phyloP scores from a whole-genome alignment of 2,113 vertebrate genomes.

The Chauna torquata region DNA sequence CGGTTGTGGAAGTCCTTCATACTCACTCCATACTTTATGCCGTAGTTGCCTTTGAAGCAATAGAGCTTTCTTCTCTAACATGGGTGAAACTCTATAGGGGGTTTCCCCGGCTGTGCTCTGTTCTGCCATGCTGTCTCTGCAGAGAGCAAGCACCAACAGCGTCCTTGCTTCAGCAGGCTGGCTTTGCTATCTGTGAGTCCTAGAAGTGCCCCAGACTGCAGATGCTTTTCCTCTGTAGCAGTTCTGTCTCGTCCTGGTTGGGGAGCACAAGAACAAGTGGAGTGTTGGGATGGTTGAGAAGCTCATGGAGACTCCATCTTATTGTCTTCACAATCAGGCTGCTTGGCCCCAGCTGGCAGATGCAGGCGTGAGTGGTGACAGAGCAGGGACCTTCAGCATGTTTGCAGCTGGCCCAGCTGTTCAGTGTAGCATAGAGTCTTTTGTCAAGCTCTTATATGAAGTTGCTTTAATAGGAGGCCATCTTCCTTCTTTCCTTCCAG shows the following conservation, averaged over 20 bases:
- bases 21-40: neutral
- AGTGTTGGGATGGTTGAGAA: neutral
- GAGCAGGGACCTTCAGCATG: rapidly evolving
- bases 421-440: neutral
- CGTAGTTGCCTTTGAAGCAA: neutral
- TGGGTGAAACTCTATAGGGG: neutral
- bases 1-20: neutral
- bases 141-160: neutral
- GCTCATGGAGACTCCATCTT: neutral
- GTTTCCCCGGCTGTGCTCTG: neutral
- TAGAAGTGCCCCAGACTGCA: neutral
- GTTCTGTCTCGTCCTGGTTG: neutral
- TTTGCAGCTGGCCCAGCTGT: neutral
- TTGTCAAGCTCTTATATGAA: neutral
- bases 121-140: neutral
- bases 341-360: neutral
- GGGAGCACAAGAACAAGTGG: too few relatives aligned
- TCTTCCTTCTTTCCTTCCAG: neutral
- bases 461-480: neutral
- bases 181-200: neutral
- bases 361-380: neutral
- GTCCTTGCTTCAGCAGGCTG: neutral
- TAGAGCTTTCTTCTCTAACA: neutral
- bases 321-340: neutral
- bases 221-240: neutral